Evolutionary conservation across 2,888 invertebrate genomes (phyloP), one percentile per base, ranked within the genome.

Genomic region (Xanthorhoe spadicearia): DNA sequence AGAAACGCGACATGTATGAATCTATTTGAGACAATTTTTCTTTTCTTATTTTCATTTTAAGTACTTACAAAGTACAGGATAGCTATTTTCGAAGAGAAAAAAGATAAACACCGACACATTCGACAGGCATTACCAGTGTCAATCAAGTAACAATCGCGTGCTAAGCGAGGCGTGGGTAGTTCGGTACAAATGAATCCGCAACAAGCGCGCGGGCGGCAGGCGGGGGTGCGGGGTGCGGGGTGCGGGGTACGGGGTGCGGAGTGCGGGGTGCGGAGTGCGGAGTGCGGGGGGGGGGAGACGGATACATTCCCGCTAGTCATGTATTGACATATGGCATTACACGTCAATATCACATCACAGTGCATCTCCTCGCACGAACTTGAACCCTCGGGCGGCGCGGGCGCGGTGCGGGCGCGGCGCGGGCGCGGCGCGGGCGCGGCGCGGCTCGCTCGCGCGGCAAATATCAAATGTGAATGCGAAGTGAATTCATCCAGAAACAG

Each of bases 401-500:
- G 23, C 4, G 23, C 4, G 4, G 23, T 23, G 23, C 32, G 32
- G 8, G 32, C 32, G 32, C 32, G n/a, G n/a, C n/a, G 32, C 32
- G 6, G 35, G n/a, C n/a, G 23, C 23, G 32, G 32, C 32, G 32
- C 32, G 32, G 8, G 32, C 32, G 32, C 32, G 32, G 32, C 32
- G 32, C 32, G 6, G 35, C 53, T 53, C 35, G 53, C 35, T 35
- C 53, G 35, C 17, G 53, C 35, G 53, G 17, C 8, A 53, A 35
- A 35, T 53, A 53, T 53, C 35, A 53, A 64, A 58, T 35, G 53
- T 35, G 58, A 59, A 54, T 64, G n/a, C 54, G 52, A 38, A n/a
- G 58, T 46, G 53, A 48, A 56, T 54, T 54, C 48, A 59, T 49
- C 58, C 15, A 64, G 58, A 59, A 64, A 59, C 54, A 23, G 54